These are phyloP conservation scores for Acanthococcus lagerstroemiae DNA, from an alignment of 2,888 invertebrate genomes.

Conservation along the genomic window DNA sequence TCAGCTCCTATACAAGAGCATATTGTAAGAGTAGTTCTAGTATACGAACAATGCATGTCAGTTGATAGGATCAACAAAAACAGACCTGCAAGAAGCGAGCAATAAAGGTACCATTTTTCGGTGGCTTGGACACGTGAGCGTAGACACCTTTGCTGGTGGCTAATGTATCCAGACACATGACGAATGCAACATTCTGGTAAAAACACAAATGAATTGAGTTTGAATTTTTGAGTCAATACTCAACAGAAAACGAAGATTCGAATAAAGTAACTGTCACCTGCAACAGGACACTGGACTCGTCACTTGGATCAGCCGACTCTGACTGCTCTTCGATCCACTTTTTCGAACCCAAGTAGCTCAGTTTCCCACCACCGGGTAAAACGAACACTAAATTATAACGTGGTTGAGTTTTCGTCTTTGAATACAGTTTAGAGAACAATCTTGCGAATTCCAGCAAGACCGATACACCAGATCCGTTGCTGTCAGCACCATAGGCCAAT, in stretches of 20 bases:
- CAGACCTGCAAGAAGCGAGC: constrained; percentile 43
- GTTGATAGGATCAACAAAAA: not conserved
- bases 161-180: constrained; percentile 78
- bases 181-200: constrained; percentile 71
- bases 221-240: not conserved
- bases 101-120: constrained; percentile 70
- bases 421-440: constrained; percentile 76
- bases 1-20: constrained; percentile 3
- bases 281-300: constrained; percentile 5
- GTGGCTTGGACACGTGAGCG: constrained; percentile 94
- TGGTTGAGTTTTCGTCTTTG: constrained; percentile 59
- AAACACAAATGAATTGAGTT: not conserved
- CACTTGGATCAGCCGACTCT: constrained; percentile 54
- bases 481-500: constrained; percentile 78
- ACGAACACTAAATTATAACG: constrained; percentile 75
- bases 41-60: not conserved
- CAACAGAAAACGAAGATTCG: not conserved
- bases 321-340: constrained; percentile 91
- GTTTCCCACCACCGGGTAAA: constrained; percentile 79
- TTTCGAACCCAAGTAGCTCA: constrained; percentile 90
- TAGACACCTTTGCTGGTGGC: constrained; percentile 56
- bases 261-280: constrained; percentile 14
- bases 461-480: constrained; percentile 83
- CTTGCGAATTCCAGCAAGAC: constrained; percentile 78
- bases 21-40: not conserved